A percentile compares a stretch with the other conserved stretches of the same genome.
phyloP scores from a whole-genome alignment of 2,113 vertebrate genomes.

The Chaenogobius annularis region DNA sequence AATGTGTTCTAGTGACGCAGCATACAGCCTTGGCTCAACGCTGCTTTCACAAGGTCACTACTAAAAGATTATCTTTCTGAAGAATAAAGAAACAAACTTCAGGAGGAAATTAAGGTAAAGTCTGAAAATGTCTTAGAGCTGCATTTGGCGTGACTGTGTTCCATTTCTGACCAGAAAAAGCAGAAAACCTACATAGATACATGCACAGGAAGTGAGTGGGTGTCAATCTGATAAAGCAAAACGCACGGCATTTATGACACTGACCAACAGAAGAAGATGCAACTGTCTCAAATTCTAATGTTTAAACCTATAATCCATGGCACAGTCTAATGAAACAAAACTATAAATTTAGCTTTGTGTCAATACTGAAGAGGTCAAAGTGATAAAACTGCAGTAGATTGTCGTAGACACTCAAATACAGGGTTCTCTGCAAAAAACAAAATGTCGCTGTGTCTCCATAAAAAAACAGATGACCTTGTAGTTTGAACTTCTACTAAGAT shows the following conservation, averaged over 20 bases:
- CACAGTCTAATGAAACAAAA: not conserved
- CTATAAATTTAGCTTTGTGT: not conserved
- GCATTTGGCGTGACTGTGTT: not conserved
- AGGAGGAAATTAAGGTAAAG: not conserved
- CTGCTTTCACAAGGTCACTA: no score
- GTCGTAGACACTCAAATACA: not conserved
- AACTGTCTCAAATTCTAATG: not conserved
- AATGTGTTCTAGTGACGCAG: no score
- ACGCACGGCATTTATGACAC: slow-evolving; percentile 10
- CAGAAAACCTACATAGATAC: slow-evolving; percentile 15
- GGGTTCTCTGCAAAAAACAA: not conserved
- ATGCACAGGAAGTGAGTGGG: slow-evolving; percentile 54
- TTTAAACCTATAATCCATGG: not conserved
- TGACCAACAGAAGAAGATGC: slow-evolving; percentile 2
- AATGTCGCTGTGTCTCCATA: not conserved
- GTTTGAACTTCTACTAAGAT: no score
- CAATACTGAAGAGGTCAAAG: not conserved
- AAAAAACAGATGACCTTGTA: no score
- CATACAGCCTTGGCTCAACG: no score
- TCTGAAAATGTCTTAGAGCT: not conserved
- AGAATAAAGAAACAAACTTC: not conserved
- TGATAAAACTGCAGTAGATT: not conserved
- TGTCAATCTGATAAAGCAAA: slow-evolving; percentile 14
- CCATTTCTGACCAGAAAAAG: slow-evolving; percentile 12
- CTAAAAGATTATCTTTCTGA: not conserved